phyloP scores from a whole-genome alignment of 2,797 vertebrate genomes.

The Rhyacichthys aspro region DNA sequence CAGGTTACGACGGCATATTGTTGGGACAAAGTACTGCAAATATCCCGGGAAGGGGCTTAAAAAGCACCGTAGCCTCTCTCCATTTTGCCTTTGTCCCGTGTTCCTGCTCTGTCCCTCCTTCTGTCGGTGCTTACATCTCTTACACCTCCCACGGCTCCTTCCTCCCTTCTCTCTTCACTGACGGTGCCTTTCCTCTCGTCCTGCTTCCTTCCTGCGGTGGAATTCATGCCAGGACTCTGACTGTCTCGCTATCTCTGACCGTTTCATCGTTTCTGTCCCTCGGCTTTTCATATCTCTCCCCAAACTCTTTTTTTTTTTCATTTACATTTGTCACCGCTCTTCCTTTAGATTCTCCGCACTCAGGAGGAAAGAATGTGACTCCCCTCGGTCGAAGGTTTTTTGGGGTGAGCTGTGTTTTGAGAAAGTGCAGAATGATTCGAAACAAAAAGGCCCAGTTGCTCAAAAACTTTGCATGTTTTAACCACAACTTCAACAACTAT shows the following conservation, averaged over 20 bases:
- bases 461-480: not conserved
- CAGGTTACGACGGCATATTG: too few relatives aligned
- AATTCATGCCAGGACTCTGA: conserved; percentile 52
- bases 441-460: conserved; percentile 3
- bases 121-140: conserved; percentile 45
- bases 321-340: conserved; percentile 15
- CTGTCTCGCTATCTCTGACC: conserved; percentile 46
- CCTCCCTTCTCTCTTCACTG: conserved; percentile 43
- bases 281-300: conserved; percentile 32
- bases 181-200: conserved; percentile 51
- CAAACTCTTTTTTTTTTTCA: conserved; percentile 4
- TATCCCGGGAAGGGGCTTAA: too few relatives aligned
- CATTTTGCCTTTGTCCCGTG: conserved; percentile 20
- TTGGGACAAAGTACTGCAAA: too few relatives aligned
- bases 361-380: conserved; percentile 49
- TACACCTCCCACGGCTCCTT: conserved; percentile 51
- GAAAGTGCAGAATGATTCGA: conserved; percentile 47
- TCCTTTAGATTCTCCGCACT: conserved; percentile 17
- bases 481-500: not conserved
- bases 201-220: conserved; percentile 59
- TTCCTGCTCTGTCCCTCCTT: conserved; percentile 33
- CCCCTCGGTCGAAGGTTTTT: conserved; percentile 44
- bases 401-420: conserved; percentile 56
- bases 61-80: not conserved
- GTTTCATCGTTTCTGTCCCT: conserved; percentile 55